Conservation (phyloP, 1,140 invertebrate genomes). For the Drosophila lini region DNA sequence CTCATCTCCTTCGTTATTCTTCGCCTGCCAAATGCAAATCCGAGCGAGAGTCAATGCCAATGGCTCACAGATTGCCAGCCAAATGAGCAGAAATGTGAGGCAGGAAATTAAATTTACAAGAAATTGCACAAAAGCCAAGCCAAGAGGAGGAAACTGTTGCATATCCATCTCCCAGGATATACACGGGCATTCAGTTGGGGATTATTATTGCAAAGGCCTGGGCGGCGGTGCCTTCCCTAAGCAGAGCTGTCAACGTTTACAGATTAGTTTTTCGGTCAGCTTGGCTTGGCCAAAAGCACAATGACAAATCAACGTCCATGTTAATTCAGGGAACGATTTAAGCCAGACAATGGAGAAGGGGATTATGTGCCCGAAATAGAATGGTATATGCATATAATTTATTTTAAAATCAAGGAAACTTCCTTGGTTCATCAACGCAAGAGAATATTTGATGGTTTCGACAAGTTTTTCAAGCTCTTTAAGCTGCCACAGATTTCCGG, state of each 20-base stretch:
- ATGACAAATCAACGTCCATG: constrained; percentile 21
- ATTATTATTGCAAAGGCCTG: constrained; percentile 35
- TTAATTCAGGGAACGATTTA: constrained; percentile 19
- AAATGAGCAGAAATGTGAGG: constrained; percentile 56
- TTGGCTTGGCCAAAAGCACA: not conserved
- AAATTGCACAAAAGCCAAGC: constrained; percentile 58
- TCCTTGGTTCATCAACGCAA: not conserved
- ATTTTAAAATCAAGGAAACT: not conserved
- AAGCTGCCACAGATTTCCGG: constrained; percentile 20
- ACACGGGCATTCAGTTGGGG: constrained; percentile 29
- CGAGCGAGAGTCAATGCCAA: constrained; percentile 50
- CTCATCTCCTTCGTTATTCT: constrained; percentile 15
- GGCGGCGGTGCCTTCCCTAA: not conserved
- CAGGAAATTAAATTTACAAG: constrained; percentile 80
- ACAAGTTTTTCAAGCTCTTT: constrained; percentile 14
- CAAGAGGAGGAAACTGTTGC: constrained; percentile 52
- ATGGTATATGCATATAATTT: not conserved
- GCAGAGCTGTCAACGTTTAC: constrained; percentile 37
- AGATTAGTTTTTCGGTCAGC: constrained; percentile 41
- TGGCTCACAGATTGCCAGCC: constrained; percentile 31
- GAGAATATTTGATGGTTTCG: constrained; percentile 19
- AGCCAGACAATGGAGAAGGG: not conserved
- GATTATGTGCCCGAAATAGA: not conserved
- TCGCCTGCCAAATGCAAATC: constrained; percentile 44
- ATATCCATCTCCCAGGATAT: constrained; percentile 28